phyloP scores from a whole-genome alignment of 2,888 invertebrate species.

The Nymphalis urticae region DNA sequence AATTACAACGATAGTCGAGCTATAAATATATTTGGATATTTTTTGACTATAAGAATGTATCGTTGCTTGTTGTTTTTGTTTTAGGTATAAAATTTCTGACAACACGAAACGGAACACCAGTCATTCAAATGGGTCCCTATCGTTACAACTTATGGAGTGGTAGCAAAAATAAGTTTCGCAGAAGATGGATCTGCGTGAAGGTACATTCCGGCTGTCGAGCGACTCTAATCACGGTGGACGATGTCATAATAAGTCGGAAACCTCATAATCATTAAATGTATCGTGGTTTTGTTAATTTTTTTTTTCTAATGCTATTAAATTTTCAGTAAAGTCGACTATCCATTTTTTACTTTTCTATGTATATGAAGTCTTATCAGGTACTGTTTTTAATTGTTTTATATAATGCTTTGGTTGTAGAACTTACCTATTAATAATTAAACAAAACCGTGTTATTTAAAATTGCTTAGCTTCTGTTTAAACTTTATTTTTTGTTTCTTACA shows the following conservation, averaged over 20 bases:
- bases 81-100: constrained; percentile 45
- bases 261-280: constrained; percentile 55
- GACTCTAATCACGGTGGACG: constrained; percentile 51
- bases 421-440: background rate
- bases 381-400: background rate
- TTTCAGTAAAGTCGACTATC: too few species aligned
- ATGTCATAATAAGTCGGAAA: constrained; percentile 52
- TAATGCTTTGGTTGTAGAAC: too few species aligned
- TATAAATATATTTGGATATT: background rate
- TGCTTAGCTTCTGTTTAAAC: constrained; percentile 18
- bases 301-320: background rate
- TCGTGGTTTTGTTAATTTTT: background rate
- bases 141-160: constrained; percentile 57
- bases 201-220: constrained; percentile 54
- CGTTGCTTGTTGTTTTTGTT: constrained; percentile 12
- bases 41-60: background rate
- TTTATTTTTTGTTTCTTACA: constrained; percentile 30
- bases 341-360: too few species aligned
- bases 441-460: background rate
- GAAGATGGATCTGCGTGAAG: constrained; percentile 58
- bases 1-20: background rate
- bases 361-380: background rate
- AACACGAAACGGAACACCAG: constrained; percentile 55
- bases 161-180: constrained; percentile 46
- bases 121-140: constrained; percentile 54